Conservation (phyloP, 2,797 vertebrate genomes). For the Uromys caudimaculatus region DNA sequence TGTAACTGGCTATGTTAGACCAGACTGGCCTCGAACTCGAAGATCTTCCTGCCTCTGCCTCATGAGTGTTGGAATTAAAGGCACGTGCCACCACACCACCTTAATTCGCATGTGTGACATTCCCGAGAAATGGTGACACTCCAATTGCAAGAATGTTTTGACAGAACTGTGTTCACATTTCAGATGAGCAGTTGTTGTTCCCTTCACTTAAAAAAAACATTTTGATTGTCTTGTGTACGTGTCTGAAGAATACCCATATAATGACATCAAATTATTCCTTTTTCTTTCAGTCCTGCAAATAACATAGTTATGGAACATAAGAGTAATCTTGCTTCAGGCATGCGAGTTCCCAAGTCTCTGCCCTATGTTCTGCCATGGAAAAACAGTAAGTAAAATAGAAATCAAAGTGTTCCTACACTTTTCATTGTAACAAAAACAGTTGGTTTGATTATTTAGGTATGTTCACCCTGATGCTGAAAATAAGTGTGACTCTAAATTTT, state of each 20-base stretch:
- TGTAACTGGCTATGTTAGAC: not conserved
- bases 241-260: conserved; percentile 55
- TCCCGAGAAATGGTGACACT: conserved; percentile 70
- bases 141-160: conserved; percentile 66
- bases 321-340: conserved; percentile 81
- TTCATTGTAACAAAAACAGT: conserved; percentile 7
- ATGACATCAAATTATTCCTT: conserved; percentile 40
- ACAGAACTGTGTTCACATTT: conserved; percentile 74
- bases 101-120: conserved; percentile 64
- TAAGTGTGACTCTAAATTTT: conserved; percentile 12
- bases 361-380: conserved; percentile 90
- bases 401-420: conserved; percentile 6
- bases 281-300: conserved; percentile 74
- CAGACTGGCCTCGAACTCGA: not conserved
- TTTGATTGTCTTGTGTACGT: conserved; percentile 57
- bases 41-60: not conserved
- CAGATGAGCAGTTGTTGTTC: conserved; percentile 51
- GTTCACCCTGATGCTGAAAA: not conserved
- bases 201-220: conserved; percentile 54
- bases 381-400: conserved; percentile 67
- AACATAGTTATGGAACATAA: conserved; percentile 82
- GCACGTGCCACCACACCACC: not conserved
- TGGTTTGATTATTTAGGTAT: conserved; percentile 52
- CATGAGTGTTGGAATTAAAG: not conserved
- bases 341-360: conserved; percentile 87